Conservation (phyloP, 2,888 invertebrate genomes). For the Drosophila paramelanica region DNA sequence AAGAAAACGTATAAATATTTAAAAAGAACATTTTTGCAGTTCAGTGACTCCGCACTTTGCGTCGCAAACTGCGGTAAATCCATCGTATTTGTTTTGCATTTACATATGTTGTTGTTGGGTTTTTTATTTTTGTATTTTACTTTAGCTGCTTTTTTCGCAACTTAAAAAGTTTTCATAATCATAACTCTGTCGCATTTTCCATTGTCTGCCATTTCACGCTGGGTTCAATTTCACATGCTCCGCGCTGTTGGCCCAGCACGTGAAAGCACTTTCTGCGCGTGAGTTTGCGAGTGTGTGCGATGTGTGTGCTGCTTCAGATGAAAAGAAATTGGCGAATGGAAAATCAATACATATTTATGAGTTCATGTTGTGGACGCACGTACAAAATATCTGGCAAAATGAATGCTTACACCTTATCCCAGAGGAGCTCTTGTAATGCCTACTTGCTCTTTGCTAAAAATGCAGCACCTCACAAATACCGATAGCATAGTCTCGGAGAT, state of each 20-base stretch:
- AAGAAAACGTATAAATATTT: constrained; percentile 55
- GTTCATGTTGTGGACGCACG: constrained; percentile 72
- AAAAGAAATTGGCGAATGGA: constrained; percentile 72
- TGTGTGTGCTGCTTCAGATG: constrained; percentile 33
- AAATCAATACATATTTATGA: constrained; percentile 80
- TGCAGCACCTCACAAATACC: constrained; percentile 1
- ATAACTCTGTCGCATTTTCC: constrained; percentile 68
- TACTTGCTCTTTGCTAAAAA: constrained; percentile 44
- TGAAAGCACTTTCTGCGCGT: constrained; percentile 56
- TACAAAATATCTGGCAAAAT: constrained; percentile 57
- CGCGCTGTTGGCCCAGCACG: constrained; percentile 45
- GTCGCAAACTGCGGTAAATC: constrained; percentile 67
- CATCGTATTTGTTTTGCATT: constrained; percentile 56
- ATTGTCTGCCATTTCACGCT: constrained; percentile 58
- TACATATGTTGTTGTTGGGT: constrained; percentile 38
- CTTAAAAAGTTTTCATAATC: constrained; percentile 72
- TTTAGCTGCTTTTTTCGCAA: constrained; percentile 7
- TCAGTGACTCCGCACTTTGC: constrained; percentile 63
- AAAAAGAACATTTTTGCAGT: constrained; percentile 57
- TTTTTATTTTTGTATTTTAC: not conserved
- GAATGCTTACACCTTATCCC: constrained; percentile 47
- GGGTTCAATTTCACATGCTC: constrained; percentile 57
- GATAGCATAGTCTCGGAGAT: not conserved
- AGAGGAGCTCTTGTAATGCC: constrained; percentile 20
- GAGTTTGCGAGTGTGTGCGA: constrained; percentile 1